Conservation (phyloP, 2,113 vertebrate species). For the Apus apus region DNA sequence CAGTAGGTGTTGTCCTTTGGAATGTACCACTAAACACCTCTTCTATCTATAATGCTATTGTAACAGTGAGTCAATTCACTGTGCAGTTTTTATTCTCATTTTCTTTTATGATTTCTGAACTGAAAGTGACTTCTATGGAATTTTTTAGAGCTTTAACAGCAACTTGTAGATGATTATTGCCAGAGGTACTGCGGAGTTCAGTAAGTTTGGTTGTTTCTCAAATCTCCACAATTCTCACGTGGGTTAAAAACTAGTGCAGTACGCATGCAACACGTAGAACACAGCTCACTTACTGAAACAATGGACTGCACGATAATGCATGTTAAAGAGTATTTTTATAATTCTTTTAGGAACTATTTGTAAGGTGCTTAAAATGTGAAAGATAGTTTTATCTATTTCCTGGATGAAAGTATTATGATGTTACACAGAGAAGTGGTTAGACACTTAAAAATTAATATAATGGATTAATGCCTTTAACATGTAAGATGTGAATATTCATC, state of each 20-base stretch:
- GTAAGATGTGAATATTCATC: background rate
- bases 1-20: background rate
- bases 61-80: background rate
- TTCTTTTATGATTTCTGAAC: background rate
- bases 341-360: background rate
- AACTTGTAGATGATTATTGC: background rate
- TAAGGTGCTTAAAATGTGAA: conserved; percentile 2
- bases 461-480: conserved; percentile 13
- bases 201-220: background rate
- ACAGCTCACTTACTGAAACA: background rate
- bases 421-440: background rate
- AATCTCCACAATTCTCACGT: background rate
- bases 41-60: background rate
- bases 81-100: background rate
- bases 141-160: background rate
- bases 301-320: background rate
- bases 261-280: fast-evolving
- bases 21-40: background rate
- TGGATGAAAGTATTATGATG: background rate
- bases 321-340: background rate
- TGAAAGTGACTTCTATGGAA: background rate
- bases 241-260: background rate
- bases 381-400: background rate
- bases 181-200: background rate
- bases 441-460: background rate